A percentile compares a stretch with the other conserved stretches of the same genome.
Conservation (phyloP, 2,113 vertebrate species). For the Uria aalge region DNA sequence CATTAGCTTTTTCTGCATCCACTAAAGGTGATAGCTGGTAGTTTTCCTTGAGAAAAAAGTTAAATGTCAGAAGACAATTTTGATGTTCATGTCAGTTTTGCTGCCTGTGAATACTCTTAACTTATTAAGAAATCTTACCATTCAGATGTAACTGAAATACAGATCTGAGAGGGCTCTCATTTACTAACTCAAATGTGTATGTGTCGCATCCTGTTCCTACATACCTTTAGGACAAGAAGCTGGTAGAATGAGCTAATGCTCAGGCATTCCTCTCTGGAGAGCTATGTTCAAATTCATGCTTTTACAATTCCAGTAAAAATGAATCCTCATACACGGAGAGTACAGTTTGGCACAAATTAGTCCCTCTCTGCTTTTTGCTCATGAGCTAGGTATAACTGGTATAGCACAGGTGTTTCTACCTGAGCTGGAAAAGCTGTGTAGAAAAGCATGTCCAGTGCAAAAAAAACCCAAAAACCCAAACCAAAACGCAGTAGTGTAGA, state of each 20-base stretch:
- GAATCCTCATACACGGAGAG: background rate
- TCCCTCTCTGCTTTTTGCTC: background rate
- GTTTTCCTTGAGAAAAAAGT: background rate
- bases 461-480: too few species aligned
- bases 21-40: background rate
- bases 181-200: background rate
- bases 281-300: background rate
- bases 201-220: background rate
- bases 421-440: background rate
- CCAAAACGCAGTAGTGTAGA: background rate
- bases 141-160: background rate
- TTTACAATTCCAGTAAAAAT: background rate
- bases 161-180: background rate
- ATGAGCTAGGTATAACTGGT: background rate
- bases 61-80: background rate
- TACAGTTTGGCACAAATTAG: background rate
- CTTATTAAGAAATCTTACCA: background rate
- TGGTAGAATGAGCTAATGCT: background rate
- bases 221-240: background rate
- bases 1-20: background rate
- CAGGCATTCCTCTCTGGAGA: background rate
- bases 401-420: background rate
- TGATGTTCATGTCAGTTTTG: background rate
- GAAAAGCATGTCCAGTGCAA: background rate
- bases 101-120: background rate